Evolutionary conservation across 2,888 invertebrate species (phyloP).

Genomic region (Epirrhoe tristata): DNA sequence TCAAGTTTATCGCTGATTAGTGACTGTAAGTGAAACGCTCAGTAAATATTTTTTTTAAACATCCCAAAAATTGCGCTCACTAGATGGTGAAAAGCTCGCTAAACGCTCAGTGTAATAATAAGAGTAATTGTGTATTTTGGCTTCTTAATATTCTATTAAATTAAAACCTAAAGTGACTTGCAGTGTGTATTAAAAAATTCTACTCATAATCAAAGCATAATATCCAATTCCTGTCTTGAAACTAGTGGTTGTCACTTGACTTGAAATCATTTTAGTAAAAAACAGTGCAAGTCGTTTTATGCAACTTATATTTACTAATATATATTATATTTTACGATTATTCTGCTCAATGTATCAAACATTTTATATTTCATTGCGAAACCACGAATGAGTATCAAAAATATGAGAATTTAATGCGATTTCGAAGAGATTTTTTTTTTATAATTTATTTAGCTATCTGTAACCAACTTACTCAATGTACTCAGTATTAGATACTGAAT

Average conservation of each 20-base stretch:
- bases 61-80: no score
- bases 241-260: no score
- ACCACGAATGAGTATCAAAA: background rate
- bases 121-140: background rate
- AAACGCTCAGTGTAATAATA: no score
- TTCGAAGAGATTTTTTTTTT: background rate
- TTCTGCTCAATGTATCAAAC: slow-evolving; percentile 15
- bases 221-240: no score
- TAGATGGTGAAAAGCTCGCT: no score
- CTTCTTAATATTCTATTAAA: slow-evolving; percentile 7
- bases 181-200: background rate
- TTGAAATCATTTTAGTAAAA: background rate
- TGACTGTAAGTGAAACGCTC: no score
- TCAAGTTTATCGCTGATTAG: no score
- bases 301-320: background rate
- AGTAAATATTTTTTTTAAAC: no score
- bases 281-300: background rate
- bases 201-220: no score
- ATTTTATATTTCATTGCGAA: background rate
- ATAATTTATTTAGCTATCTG: background rate
- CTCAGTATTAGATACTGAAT: slow-evolving; percentile 15
- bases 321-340: background rate
- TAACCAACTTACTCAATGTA: background rate
- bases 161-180: slow-evolving; percentile 1
- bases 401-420: background rate